phyloP scores from a whole-genome alignment of 2,888 invertebrate genomes.

The Hyposoter dolosus region DNA sequence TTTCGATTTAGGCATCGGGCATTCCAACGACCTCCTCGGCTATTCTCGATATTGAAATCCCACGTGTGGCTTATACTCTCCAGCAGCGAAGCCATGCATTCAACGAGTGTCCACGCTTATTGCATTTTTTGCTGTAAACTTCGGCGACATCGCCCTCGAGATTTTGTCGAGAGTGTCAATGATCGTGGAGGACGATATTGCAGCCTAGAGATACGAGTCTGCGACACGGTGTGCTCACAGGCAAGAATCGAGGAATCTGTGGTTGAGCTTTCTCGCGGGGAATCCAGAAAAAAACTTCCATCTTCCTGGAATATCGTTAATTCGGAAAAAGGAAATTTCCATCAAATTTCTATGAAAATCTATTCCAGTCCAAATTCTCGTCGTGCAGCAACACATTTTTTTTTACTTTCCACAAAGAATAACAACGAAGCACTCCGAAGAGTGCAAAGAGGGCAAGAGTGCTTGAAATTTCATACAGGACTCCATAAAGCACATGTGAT shows the following conservation, averaged over 20 bases:
- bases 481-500: background rate
- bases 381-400: no score
- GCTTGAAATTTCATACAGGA: constrained; percentile 1
- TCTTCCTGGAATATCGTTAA: no score
- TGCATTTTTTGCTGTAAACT: constrained; percentile 47
- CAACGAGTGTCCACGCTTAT: constrained; percentile 41
- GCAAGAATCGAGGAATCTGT: background rate
- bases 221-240: background rate
- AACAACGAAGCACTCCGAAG: background rate
- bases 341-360: no score
- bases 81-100: background rate
- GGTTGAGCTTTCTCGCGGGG: background rate
- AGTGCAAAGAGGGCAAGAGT: constrained; percentile 20
- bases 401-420: background rate
- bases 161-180: constrained; percentile 43
- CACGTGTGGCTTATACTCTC: constrained; percentile 31
- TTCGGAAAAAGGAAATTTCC: no score
- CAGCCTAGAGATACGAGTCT: background rate
- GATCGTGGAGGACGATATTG: constrained; percentile 53
- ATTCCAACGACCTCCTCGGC: constrained; percentile 33
- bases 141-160: constrained; percentile 6
- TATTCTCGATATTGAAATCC: constrained; percentile 59
- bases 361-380: no score
- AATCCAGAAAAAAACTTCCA: no score
- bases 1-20: constrained; percentile 47